phyloP scores from a whole-genome alignment of 92 coral and sea anemone genomes.

The Epizoanthus stellaris region DNA sequence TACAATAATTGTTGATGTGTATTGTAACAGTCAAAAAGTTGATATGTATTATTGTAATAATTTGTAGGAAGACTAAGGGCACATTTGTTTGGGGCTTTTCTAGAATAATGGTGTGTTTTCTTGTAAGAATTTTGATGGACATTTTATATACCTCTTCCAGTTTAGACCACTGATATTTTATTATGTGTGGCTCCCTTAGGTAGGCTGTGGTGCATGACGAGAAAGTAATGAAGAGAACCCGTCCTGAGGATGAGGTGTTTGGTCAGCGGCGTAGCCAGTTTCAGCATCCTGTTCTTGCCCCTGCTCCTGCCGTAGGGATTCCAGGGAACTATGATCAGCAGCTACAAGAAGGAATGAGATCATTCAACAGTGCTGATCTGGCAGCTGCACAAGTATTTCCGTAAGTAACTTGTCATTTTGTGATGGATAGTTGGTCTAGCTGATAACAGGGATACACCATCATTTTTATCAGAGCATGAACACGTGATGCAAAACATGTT shows the following conservation, averaged over 20 bases:
- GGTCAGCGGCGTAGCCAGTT: conserved; percentile 80
- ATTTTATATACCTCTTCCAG: neutral
- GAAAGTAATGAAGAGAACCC: conserved; percentile 95
- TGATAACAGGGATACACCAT: no score
- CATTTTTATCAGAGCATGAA: no score
- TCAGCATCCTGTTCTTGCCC: conserved; percentile 96
- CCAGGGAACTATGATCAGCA: conserved; percentile 77
- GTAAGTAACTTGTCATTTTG: conserved; percentile 62
- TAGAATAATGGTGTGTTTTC: no score
- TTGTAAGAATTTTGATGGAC: neutral
- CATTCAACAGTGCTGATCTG: conserved; percentile 78
- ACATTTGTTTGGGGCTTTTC: no score
- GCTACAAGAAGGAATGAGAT: conserved; percentile 75
- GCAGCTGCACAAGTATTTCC: conserved; percentile 89
- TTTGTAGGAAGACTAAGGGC: no score
- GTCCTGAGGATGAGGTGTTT: conserved; percentile 97
- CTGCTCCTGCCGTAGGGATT: conserved; percentile 92
- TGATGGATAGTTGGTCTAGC: no score
- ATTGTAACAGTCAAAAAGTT: no score
- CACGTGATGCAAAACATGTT: no score
- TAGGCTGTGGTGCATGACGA: conserved; percentile 36
- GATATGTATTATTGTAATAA: no score
- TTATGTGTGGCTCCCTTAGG: neutral
- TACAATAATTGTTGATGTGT: no score
- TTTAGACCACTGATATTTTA: neutral